Evolutionary conservation across 1,140 invertebrate genomes (phyloP), one percentile per base, ranked within the genome.

Genomic region (Cataglyphis hispanica): DNA sequence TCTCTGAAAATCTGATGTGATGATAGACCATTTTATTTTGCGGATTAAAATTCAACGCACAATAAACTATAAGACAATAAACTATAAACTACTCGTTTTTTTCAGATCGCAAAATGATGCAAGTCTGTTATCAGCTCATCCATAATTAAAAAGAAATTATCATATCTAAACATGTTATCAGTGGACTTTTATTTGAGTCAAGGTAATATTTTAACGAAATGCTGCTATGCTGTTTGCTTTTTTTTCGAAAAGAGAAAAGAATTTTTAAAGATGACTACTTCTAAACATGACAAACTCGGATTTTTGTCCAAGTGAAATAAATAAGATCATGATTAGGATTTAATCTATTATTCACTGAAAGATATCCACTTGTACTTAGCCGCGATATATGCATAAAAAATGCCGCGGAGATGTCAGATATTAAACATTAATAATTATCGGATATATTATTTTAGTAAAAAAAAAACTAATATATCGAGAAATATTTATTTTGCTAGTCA

Each of bases 81-180:
- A n/a, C n/a, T n/a, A n/a, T n/a, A n/a, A n/a, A n/a, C n/a, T n/a
- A n/a, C n/a, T n/a, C n/a, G n/a, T n/a, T n/a, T n/a, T n/a, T n/a
- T n/a, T n/a, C n/a, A n/a, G n/a, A n/a, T n/a, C n/a, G n/a, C n/a
- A n/a, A n/a, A n/a, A n/a, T n/a, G n/a, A n/a, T n/a, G n/a, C n/a
- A n/a, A n/a, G n/a, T n/a, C n/a, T n/a, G n/a, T n/a, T 76, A 64
- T 40, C 25, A 10, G 25, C 31, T 81, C 11, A 72, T 72, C 22
- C 53, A 31, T 27, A 11, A 37, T n/a, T 1, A 22, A 6, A 11
- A 66, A 43, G 11, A 16, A 34, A 34, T 19, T 34, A 25, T 31
- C 31, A 11, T 74, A 74, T 60, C 8, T 19, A 53, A 75, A 1
- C 16, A 40, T 40, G 22, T 75, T 60, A 75, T 25, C 22, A 50